Base-by-base conservation (phyloP, 2,797 vertebrate genomes). In the Gallirallus australis region DNA sequence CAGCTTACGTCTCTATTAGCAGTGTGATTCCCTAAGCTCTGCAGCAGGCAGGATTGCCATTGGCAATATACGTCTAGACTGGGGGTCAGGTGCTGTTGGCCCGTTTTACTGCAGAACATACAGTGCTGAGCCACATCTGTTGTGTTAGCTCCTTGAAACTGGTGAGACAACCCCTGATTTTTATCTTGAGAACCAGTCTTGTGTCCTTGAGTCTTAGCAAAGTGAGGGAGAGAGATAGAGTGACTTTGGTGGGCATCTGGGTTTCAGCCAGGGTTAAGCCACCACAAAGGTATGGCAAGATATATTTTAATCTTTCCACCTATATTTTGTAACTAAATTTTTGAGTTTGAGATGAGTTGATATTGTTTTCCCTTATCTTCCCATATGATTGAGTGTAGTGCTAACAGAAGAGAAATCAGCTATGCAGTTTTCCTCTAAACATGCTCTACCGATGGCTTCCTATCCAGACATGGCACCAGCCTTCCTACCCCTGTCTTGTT, bases 381-480 rank as follows among this genome's bases (percentile, higher is more conserved):
- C 73, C 50, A 80, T 86, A 84, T 54, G 85, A 70, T n/a, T 92
- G 85, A 95, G 93, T 91, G 69, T 19, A 95, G 84, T 79, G 78
- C 39, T 92, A 96, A 91, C 64, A 85, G 93, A 95, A 94, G 66
- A 96, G 81, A 95, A 93, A 91, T 65, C 83, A 94, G n/a, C 71
- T 63, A 9, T 39, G 16, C 82, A 90, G 73, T 72, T 77, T 97
- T 59, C 16, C 33, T 95, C 73, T 94, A 91, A 96, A 96, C 47
- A 90, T 91, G 75, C 50, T 89, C 83, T 76, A 81, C 69, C 71
- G 54, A 69, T 14, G 25, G 11, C 4, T 8, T 82, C 37, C 89
- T 69, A 68, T 20, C 18, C 53, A 75, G 61, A 56, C 9, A 75
- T 75, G 76, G 6, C 24, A 92, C 45, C 30, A 86, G 14, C 3